Base-by-base conservation (phyloP, 92 coral and sea anemone species). In the Siderastrea radians region DNA sequence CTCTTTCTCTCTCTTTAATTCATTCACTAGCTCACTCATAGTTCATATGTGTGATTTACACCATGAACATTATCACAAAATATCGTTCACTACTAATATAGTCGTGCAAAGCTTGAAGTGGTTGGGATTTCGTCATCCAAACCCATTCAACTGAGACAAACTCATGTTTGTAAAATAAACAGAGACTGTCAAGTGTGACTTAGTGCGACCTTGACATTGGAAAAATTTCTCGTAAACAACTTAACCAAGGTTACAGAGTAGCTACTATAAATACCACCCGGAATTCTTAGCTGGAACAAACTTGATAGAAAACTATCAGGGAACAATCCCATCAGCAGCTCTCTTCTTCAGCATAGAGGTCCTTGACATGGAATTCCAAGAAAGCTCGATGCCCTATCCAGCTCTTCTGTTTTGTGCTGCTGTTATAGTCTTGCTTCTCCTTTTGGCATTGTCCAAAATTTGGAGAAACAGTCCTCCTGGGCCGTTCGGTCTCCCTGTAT, bases 401-500 rank as follows among this genome's bases (percentile, higher is more conserved):
- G 58, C 45, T 7, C 10, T 64, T 6, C 49, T 84, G 54, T 61
- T 62, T 53, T 52, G 55, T 19, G 59, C 26, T 45, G 61, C 73
- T 6, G 43, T 74, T 19, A 26, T 26, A 0, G 2, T 83, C 65
- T 3, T 84, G 52, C 49, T 84, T 49, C 73, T 84, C 43, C 13
- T 72, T 19, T 26, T 74, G 79, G 59, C 49, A 60, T 74, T 61
- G 87, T 74, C 80, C 73, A 73, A 51, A 7, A 43, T 73, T 51
- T 17, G 73, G 72, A 73, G 73, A 52, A 53, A 74, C 53, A 64
- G 19, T 84, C 89, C 89, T 3, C 99, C 99, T 12, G 95, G 98
- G 58, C 98, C 98, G 16, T 91, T 90, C 81, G 93, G 98, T 12
- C 84, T 94, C 53, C 99, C 99, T 59, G 51, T 98, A 50, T 81